phyloP scores from a whole-genome alignment of 2,113 vertebrate genomes.

The Lagopus leucura region DNA sequence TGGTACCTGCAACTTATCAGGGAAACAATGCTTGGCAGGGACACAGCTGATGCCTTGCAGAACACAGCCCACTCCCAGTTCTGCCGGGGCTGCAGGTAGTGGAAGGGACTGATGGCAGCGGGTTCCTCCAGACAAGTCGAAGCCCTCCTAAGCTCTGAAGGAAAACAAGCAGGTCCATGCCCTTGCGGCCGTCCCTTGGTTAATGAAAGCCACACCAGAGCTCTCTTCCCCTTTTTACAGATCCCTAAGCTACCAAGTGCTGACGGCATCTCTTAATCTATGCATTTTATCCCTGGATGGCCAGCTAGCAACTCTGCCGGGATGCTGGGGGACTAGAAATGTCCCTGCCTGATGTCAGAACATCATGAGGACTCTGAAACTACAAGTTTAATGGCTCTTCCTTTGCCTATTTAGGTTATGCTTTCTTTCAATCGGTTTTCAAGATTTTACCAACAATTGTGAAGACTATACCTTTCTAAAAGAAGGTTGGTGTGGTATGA shows the following conservation, averaged over 20 bases:
- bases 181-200: not conserved
- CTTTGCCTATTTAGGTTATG: not conserved
- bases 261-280: not conserved
- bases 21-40: not conserved
- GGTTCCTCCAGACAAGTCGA: not conserved
- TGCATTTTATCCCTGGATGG: not conserved
- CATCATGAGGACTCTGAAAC: not conserved
- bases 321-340: not conserved
- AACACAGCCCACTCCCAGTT: not conserved
- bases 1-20: slow-evolving; percentile 13
- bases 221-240: not conserved
- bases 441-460: not conserved
- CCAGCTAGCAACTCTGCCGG: not conserved
- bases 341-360: not conserved
- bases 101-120: not conserved
- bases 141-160: not conserved
- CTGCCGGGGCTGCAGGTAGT: not conserved
- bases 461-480: not conserved
- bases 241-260: not conserved
- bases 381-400: not conserved
- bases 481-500: not conserved
- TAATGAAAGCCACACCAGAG: not conserved
- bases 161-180: not conserved
- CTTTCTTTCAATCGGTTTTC: not conserved
- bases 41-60: not conserved